Evolutionary conservation across 2,888 invertebrate species (phyloP).

Genomic region (Mongoloraphidia duomilia): DNA sequence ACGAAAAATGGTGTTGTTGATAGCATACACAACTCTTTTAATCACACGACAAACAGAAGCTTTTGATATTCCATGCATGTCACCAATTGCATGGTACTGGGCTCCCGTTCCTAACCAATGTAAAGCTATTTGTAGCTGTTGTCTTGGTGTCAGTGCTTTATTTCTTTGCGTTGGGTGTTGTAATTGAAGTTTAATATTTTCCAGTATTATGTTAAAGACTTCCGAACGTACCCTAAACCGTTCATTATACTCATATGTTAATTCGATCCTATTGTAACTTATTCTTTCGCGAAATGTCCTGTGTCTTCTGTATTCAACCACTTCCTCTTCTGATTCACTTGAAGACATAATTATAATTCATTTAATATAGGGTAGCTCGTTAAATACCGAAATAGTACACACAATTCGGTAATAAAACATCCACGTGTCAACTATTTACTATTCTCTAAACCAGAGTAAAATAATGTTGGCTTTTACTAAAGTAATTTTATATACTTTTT

Average conservation of each 20-base stretch:
- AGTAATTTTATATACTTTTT: neutral
- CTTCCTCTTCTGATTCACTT: neutral
- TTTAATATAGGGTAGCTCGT: too few relatives aligned
- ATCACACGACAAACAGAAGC: neutral
- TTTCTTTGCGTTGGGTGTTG: slow-evolving; percentile 1
- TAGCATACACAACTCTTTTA: neutral
- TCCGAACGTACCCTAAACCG: neutral
- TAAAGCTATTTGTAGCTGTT: slow-evolving; percentile 4
- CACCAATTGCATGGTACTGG: neutral
- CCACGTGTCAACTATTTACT: too few relatives aligned
- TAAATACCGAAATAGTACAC: too few relatives aligned
- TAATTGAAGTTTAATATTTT: slow-evolving; percentile 3
- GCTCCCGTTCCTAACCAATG: slow-evolving; percentile 1
- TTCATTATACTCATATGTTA: slow-evolving; percentile 3
- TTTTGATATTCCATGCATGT: neutral
- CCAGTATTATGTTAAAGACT: neutral
- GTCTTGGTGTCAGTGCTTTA: slow-evolving; percentile 1
- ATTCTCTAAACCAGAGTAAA: neutral
- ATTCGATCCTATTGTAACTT: slow-evolving; percentile 1
- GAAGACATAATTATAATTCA: neutral
- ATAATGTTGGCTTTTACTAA: neutral
- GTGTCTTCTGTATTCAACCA: slow-evolving; percentile 1
- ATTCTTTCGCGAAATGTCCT: slow-evolving; percentile 1
- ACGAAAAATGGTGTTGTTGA: neutral
- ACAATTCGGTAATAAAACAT: too few relatives aligned